Evolutionary conservation across 2,113 vertebrate genomes (phyloP), one percentile per base, ranked within the genome.

Genomic region (Nycticebus coucang): DNA sequence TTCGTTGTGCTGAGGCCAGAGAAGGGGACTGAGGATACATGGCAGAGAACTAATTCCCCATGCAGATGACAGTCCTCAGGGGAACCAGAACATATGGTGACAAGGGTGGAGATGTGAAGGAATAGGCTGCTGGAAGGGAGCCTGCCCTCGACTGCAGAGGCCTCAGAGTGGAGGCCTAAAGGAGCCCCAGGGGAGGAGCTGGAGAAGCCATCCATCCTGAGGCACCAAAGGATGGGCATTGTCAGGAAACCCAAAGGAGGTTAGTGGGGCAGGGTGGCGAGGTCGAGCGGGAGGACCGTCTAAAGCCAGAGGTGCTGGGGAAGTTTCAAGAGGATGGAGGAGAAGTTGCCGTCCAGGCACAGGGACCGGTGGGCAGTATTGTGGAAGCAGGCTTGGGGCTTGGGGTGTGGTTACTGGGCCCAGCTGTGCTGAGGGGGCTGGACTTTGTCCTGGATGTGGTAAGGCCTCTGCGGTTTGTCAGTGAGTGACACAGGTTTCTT

Each of bases 221-320:
- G 53, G 66, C 41, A 35, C 22, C 11, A 13, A 30, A n/a, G 11
- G 22, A 24, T 69, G 21, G 24, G 7, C 35, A 1, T 80, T 22
- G 57, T 12, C 41, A 41, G 68, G 50, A 60, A 57, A 78, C 45
- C 37, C 60, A 7, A 30, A 50, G 45, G n/a, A 55, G 30, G 2
- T 64, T 28, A 28, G 18, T 62, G 7, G 33, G 11, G 50, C 2
- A 22, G 53, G 18, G 53, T 57, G 78, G 28, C 24, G 17, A 59
- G 50, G 50, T 33, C 14, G 7, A 41, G 41, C 2, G 28, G n/a
- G 35, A 33, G 53, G 53, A 55, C 24, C 59, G 89, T 19, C 18
- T 69, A 0, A 26, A 2, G 1, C 26, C 64, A 0, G 5, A 18
- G 1, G 8, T 30, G 7, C 33, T 14, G 11, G 19, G 50, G 71